Evolutionary conservation across 2,888 invertebrate genomes (phyloP).

Genomic region (Teleogryllus oceanicus): DNA sequence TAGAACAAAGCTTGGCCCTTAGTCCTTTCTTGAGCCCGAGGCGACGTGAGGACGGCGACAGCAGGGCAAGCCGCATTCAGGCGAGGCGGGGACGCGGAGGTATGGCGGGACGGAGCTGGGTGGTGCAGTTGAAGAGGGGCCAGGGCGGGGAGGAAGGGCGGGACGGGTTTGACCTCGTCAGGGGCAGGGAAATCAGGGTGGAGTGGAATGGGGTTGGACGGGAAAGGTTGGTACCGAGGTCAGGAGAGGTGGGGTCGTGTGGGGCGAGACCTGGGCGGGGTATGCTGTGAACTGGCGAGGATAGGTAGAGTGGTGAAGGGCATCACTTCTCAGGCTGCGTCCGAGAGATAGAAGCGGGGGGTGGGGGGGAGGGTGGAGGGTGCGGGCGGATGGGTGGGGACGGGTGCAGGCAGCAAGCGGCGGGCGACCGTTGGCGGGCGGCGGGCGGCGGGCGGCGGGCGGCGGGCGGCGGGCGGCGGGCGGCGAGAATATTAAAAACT

Average conservation of each 20-base stretch:
- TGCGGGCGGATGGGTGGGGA: background rate
- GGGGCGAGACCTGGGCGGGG: background rate
- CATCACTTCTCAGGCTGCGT: background rate
- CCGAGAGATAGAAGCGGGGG: background rate
- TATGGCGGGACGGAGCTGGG: too few species aligned
- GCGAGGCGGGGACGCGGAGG: too few species aligned
- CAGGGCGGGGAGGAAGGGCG: too few species aligned
- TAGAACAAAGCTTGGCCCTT: too few species aligned
- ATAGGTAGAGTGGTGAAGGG: background rate
- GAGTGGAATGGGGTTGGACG: background rate
- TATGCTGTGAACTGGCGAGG: background rate
- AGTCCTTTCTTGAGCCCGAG: too few species aligned
- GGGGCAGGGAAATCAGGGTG: too few species aligned
- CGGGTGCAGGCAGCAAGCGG: background rate
- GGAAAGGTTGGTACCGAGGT: background rate
- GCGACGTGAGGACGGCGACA: too few species aligned
- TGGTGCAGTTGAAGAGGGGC: too few species aligned
- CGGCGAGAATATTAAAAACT: slow-evolving; percentile 10
- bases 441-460: background rate
- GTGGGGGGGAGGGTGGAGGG: background rate
- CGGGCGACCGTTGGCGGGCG: background rate
- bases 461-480: background rate
- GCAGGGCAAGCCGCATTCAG: too few species aligned
- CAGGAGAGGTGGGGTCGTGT: background rate
- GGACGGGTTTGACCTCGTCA: too few species aligned